Evolutionary conservation across 2,797 vertebrate species (phyloP).

Genomic region (Acomys russatus): DNA sequence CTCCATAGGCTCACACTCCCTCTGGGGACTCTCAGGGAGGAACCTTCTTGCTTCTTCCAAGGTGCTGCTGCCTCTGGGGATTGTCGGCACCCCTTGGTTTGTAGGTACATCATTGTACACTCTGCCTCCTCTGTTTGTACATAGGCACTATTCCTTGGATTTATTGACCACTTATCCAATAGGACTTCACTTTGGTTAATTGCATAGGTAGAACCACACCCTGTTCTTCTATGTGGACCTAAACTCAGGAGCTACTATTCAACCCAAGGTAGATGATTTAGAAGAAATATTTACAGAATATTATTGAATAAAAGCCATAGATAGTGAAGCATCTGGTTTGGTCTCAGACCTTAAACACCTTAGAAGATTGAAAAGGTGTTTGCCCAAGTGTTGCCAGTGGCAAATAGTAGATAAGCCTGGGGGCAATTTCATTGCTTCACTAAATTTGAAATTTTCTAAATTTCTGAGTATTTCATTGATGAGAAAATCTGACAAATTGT

Average conservation of each 20-base stretch:
- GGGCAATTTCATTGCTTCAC: neutral
- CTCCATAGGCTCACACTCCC: no score
- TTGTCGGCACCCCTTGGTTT: neutral
- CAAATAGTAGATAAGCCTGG: no score
- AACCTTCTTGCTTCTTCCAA: neutral
- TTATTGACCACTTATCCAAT: neutral
- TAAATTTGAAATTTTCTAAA: neutral
- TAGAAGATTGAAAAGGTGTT: neutral
- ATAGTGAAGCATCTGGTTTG: no score
- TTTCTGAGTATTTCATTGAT: constrained; percentile 5
- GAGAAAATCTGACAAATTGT: neutral
- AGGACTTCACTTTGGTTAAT: neutral
- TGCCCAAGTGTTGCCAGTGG: neutral
- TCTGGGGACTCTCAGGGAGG: neutral
- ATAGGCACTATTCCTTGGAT: neutral
- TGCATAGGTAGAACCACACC: neutral
- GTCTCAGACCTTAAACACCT: neutral
- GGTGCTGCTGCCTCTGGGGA: neutral
- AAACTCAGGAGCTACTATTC: neutral
- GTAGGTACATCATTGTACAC: neutral
- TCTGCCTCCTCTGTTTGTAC: neutral
- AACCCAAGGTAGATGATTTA: neutral
- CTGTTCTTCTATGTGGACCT: neutral
- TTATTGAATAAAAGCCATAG: neutral
- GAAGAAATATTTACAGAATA: neutral